Conservation (phyloP, 2,888 invertebrate species). For the Amiota mariae region DNA sequence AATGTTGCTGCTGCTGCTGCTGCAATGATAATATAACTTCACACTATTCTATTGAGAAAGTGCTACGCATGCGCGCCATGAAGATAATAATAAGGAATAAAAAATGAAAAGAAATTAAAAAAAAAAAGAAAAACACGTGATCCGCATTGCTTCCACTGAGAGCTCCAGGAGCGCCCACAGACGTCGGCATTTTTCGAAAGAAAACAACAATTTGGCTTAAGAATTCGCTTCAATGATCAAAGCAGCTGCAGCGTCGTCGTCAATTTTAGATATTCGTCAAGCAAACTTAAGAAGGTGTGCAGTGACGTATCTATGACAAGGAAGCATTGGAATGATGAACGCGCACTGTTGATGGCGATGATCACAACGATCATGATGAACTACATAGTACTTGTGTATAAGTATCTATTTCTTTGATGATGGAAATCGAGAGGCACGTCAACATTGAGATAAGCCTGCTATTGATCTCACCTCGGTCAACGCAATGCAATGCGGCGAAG, state of each 20-base stretch:
- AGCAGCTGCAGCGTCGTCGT: conserved; percentile 53
- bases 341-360: conserved; percentile 23
- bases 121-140: conserved; percentile 32
- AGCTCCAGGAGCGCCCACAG: conserved; percentile 7
- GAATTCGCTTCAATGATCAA: conserved; percentile 69
- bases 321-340: conserved; percentile 12
- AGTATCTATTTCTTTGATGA: conserved; percentile 30
- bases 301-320: conserved; percentile 58
- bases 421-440: conserved; percentile 44
- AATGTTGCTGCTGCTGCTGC: neutral
- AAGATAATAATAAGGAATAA: conserved; percentile 9
- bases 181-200: conserved; percentile 52
- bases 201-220: conserved; percentile 67
- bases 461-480: conserved; percentile 68
- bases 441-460: conserved; percentile 64
- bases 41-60: conserved; percentile 67
- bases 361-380: conserved; percentile 21
- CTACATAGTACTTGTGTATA: no score
- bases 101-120: neutral
- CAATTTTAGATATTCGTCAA: conserved; percentile 36
- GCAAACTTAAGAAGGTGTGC: conserved; percentile 53
- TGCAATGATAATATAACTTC: conserved; percentile 52
- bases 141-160: conserved; percentile 56
- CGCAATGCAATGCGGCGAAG: conserved; percentile 13
- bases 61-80: conserved; percentile 57